These are phyloP conservation scores for Carabus problematicus DNA, from an alignment of 2,888 invertebrate genomes.

Conservation along the genomic window DNA sequence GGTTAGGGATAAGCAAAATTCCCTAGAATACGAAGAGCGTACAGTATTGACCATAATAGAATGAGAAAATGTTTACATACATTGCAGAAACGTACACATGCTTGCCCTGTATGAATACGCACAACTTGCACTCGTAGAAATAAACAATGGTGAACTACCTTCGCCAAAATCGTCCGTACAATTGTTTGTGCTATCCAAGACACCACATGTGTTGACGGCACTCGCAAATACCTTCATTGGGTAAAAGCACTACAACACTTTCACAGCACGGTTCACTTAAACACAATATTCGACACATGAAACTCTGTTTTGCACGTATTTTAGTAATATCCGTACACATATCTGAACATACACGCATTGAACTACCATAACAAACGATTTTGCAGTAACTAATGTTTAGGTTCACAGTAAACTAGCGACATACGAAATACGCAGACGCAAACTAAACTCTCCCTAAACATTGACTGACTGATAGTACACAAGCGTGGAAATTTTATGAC, in stretches of 20 bases:
- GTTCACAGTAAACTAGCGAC: conserved; percentile 32
- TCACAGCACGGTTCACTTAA: background rate
- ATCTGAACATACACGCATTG: conserved; percentile 18
- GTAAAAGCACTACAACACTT: conserved; percentile 11
- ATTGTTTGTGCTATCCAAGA: conserved; percentile 29
- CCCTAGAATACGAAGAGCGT: conserved; percentile 32
- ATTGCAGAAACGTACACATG: conserved; percentile 1
- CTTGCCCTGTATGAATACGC: too few relatives aligned
- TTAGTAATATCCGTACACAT: conserved; percentile 20
- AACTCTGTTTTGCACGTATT: conserved; percentile 11
- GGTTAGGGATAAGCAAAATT: conserved; percentile 37
- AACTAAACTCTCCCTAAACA: conserved; percentile 30
- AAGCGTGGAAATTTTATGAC: conserved; percentile 16
- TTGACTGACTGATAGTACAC: conserved; percentile 26
- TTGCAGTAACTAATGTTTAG: conserved; percentile 39
- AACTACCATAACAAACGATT: conserved; percentile 35
- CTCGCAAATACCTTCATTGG: conserved; percentile 23
- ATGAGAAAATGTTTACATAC: conserved; percentile 35
- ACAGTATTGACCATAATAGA: conserved; percentile 37
- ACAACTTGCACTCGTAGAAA: background rate
- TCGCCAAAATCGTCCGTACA: conserved; percentile 21
- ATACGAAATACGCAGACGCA: conserved; percentile 33
- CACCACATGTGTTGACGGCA: conserved; percentile 38
- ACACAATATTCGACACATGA: conserved; percentile 20
- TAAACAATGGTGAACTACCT: conserved; percentile 24